Percentiles rank a stretch among this genome's conserved stretches.
Evolutionary conservation across 2,113 vertebrate species (phyloP).

Genomic region (Thunnus maccoyii): DNA sequence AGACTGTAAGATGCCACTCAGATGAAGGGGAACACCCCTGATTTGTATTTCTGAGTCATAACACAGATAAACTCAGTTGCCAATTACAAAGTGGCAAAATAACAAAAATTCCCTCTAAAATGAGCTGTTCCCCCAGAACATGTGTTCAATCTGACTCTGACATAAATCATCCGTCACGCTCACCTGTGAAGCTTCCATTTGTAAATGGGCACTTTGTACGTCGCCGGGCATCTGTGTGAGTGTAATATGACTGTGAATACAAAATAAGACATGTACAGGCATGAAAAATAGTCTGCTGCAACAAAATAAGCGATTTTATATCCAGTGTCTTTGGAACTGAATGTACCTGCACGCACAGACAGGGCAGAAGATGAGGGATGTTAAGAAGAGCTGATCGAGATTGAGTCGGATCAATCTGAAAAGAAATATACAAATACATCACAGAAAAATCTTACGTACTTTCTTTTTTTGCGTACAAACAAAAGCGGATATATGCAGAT

Average conservation of each 20-base stretch:
- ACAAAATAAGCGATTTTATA: not conserved
- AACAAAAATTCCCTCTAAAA: not conserved
- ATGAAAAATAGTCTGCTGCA: not conserved
- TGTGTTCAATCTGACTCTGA: not conserved
- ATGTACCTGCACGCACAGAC: constrained; percentile 83
- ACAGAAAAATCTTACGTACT: not conserved
- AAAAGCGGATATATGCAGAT: not conserved
- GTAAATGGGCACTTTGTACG: constrained; percentile 85
- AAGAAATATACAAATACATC: not conserved
- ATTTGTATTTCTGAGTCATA: constrained; percentile 2
- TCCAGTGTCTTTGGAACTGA: not conserved
- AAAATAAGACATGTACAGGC: constrained; percentile 18
- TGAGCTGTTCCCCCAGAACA: not conserved
- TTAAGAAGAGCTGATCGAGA: constrained; percentile 68
- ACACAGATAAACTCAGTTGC: not conserved
- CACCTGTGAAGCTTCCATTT: constrained; percentile 78
- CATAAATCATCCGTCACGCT: constrained; percentile 62
- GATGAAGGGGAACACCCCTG: not conserved
- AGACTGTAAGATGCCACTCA: no score
- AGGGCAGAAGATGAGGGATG: constrained; percentile 78
- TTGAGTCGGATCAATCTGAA: constrained; percentile 67
- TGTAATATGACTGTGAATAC: constrained; percentile 74
- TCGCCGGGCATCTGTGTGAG: constrained; percentile 78
- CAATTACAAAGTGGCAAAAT: not conserved
- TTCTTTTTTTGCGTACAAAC: not conserved